Conservation (phyloP, 2,113 vertebrate genomes). For the Illadopsis cleaveri region DNA sequence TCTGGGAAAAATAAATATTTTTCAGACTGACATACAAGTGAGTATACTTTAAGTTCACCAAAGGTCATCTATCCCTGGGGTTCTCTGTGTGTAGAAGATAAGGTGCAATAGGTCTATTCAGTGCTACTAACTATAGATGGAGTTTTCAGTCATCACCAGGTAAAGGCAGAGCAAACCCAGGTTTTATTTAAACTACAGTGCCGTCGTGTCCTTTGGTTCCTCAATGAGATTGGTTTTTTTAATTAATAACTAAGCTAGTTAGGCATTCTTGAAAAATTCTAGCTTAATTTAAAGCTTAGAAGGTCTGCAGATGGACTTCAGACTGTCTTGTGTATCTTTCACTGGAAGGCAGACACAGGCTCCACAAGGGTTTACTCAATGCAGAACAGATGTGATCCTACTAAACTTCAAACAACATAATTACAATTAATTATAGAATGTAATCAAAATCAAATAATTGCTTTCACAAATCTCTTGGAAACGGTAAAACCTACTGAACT, state of each 20-base stretch:
- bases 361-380: neutral
- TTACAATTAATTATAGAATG: neutral
- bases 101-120: neutral
- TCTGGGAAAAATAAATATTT: neutral
- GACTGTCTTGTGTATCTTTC: neutral
- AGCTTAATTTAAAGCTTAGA: neutral
- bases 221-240: neutral
- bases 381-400: neutral
- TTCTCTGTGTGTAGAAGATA: rapidly evolving
- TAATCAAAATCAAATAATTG: neutral
- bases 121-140: neutral
- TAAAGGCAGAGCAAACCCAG: neutral
- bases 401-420: neutral
- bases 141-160: neutral
- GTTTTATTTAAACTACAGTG: neutral
- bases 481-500: neutral
- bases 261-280: neutral
- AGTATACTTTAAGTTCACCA: neutral
- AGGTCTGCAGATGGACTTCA: neutral
- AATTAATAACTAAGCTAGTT: neutral
- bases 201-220: neutral
- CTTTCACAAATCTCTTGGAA: neutral
- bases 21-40: neutral
- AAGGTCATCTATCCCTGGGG: neutral
- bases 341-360: neutral